Base-by-base conservation (phyloP, 2,888 invertebrate species). In the Aplocera efformata region DNA sequence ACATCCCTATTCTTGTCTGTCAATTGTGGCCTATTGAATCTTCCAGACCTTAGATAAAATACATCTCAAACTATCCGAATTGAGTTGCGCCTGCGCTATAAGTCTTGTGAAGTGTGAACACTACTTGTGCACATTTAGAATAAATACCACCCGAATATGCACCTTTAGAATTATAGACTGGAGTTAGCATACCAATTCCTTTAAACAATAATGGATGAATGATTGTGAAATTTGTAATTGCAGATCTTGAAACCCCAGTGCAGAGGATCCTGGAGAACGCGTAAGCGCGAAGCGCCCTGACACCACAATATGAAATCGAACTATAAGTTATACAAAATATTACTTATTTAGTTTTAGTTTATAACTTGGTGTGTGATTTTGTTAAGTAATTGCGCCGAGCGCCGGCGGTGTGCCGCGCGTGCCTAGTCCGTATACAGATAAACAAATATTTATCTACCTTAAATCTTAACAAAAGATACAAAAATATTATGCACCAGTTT, bases 351-450 rank as follows among this genome's bases (percentile, higher is more conserved):
- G 80, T 67, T 71, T 74, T 82, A 84, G 80, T 76, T 77, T 67
- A 62, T 83, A 79, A 78, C 67, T 80, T 80, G 83, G 84, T 86
- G 86, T 85, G 85, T 84, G 83, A 85, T 80, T 79, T 69, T 63
- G 68, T 67, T 84, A 82, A 85, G 82, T 85, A 81, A 83, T 82
- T 78, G 79, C 81, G 83, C 78, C 72, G 73, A 75, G 76, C 78
- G 80, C 78, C 78, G 59, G 58, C 78, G 57, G 55, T 66, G 64
- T 52, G 75, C 77, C 74, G 80, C 73, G 84, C 80, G 73, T 79
- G 78, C 82, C 86, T 86, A 86, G 86, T 88, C 86, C 80, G 76
- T 71, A 77, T 82, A 80, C 83, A 83, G 76, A 81, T 80, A 75
- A 79, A 76, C 74, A 75, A 74, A 76, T 79, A 80, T 80, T 78